Percentiles rank a stretch among this genome's conserved stretches.
These are phyloP conservation scores for Nycteola revayana DNA, from an alignment of 2,888 invertebrate genomes.

Conservation along the genomic window DNA sequence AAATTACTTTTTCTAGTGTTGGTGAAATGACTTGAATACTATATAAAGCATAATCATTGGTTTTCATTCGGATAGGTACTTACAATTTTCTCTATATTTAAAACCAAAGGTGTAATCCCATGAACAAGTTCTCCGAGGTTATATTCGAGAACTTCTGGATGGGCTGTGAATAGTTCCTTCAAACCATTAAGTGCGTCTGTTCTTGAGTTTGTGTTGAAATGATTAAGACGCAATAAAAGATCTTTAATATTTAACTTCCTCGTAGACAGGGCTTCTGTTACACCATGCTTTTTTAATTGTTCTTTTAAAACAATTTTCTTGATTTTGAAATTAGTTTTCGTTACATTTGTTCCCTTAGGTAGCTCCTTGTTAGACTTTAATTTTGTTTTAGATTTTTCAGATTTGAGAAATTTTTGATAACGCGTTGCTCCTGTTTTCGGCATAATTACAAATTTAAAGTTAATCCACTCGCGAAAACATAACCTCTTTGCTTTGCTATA, in stretches of 20 bases:
- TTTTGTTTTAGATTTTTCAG: slow-evolving; percentile 95
- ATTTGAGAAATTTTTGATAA: slow-evolving; percentile 89
- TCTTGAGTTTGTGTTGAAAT: slow-evolving; percentile 87
- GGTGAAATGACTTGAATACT: no score
- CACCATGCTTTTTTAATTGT: slow-evolving; percentile 84
- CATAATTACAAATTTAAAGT: no score
- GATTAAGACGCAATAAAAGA: slow-evolving; percentile 85
- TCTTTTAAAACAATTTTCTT: slow-evolving; percentile 92
- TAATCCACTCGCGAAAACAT: no score
- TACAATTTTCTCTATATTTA: slow-evolving; percentile 87
- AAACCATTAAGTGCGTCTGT: slow-evolving; percentile 84
- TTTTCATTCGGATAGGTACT: no score
- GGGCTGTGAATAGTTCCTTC: slow-evolving; percentile 71
- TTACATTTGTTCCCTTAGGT: slow-evolving; percentile 94
- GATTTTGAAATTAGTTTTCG: slow-evolving; percentile 93
- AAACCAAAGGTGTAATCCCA: slow-evolving; percentile 84
- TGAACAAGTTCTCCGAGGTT: slow-evolving; percentile 86
- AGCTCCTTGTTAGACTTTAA: slow-evolving; percentile 90
- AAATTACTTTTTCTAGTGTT: no score
- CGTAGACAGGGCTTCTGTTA: slow-evolving; percentile 82
- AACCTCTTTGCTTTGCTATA: no score
- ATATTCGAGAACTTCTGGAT: slow-evolving; percentile 66
- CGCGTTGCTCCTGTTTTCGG: slow-evolving; percentile 76
- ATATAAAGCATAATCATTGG: no score
- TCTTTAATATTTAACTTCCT: slow-evolving; percentile 88